phyloP scores from a whole-genome alignment of 2,113 vertebrate species.

The Craseonycteris thonglongyai region DNA sequence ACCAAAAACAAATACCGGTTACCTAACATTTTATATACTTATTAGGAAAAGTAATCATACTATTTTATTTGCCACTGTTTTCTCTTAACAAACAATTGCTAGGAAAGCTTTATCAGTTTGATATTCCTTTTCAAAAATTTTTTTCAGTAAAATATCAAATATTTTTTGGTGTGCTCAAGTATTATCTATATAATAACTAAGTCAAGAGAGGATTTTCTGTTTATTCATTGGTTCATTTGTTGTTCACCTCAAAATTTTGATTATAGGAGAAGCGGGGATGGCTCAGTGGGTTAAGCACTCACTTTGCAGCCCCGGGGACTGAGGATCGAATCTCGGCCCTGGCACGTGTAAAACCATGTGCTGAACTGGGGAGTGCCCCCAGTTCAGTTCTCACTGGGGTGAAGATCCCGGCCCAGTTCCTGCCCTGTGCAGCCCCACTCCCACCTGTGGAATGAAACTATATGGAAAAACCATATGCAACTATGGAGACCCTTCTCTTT shows the following conservation, averaged over 20 bases:
- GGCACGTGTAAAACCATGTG: too few species aligned
- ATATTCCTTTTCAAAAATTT: neutral
- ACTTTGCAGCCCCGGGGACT: too few species aligned
- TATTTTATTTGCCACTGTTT: neutral
- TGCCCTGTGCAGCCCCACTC: too few species aligned
- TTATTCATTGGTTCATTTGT: neutral
- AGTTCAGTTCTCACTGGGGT: too few species aligned
- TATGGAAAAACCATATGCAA: too few species aligned
- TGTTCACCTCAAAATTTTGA: neutral
- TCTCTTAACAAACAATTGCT: neutral
- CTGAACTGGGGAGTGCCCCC: too few species aligned
- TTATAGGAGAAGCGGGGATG: too few species aligned
- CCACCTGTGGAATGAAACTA: too few species aligned
- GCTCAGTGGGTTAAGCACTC: too few species aligned
- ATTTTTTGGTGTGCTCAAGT: neutral
- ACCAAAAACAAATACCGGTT: neutral
- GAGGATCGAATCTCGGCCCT: too few species aligned
- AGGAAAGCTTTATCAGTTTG: neutral
- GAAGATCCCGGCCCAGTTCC: too few species aligned
- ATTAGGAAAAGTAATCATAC: neutral
- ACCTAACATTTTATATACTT: neutral
- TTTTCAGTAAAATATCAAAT: neutral
- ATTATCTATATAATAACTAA: neutral
- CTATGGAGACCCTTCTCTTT: too few species aligned
- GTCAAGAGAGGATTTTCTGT: neutral